These are phyloP conservation scores for Tokudaia tokunoshimensis DNA, from an alignment of 2,797 vertebrate species.

Conservation along the genomic window DNA sequence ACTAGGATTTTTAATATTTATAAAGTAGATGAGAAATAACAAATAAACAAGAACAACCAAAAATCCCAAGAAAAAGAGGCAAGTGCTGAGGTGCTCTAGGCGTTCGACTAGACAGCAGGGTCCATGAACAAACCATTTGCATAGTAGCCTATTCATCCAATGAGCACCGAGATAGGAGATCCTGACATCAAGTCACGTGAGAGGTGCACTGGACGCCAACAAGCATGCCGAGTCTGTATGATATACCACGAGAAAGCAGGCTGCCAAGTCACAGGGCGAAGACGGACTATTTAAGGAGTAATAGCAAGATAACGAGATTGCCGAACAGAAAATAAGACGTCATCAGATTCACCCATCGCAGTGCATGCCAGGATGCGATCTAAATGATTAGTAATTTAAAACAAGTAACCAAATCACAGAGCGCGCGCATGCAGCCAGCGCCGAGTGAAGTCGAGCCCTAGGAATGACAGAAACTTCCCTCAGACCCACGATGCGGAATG, in stretches of 20 bases:
- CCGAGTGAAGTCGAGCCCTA: neutral
- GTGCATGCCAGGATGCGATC: neutral
- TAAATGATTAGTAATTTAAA: constrained; percentile 68
- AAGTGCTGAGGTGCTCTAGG: neutral
- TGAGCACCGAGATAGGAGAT: neutral
- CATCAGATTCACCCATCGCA: constrained; percentile 51
- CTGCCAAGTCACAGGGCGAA: constrained; percentile 40
- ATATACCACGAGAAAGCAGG: neutral
- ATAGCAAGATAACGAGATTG: constrained; percentile 44
- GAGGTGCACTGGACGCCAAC: constrained; percentile 31
- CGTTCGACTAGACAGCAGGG: neutral
- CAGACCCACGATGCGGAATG: neutral
- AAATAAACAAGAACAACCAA: constrained; percentile 25
- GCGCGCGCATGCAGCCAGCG: neutral
- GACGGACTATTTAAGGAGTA: constrained; percentile 42
- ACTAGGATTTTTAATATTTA: neutral
- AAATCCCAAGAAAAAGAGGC: neutral
- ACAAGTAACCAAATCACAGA: constrained; percentile 40
- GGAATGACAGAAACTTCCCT: constrained; percentile 36
- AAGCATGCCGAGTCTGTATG: neutral
- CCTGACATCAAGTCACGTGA: neutral
- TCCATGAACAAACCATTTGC: constrained; percentile 21
- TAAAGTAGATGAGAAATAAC: constrained; percentile 23
- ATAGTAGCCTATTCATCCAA: neutral
- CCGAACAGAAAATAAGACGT: constrained; percentile 47